Evolutionary conservation across 2,888 invertebrate genomes (phyloP).

Genomic region (Arenicola marina): DNA sequence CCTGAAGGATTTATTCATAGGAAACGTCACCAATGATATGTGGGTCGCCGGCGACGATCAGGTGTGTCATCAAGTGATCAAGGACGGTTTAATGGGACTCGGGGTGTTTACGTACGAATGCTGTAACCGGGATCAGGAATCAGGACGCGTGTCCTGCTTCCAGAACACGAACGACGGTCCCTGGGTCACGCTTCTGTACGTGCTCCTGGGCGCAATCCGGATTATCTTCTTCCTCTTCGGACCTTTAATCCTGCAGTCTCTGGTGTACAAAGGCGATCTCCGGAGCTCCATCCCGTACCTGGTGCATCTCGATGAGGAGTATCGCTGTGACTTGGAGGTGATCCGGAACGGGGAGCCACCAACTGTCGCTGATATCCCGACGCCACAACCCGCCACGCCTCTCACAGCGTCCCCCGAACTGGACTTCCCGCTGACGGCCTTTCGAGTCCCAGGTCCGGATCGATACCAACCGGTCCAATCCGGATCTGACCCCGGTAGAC

Average conservation of each 20-base stretch:
- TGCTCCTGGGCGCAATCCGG: not conserved
- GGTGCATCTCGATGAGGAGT: not conserved
- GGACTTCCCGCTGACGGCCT: not conserved
- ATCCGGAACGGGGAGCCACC: too few relatives aligned
- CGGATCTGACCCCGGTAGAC: too few relatives aligned
- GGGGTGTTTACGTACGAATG: not conserved
- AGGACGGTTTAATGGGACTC: not conserved
- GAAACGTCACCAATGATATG: not conserved
- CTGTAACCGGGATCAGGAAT: not conserved
- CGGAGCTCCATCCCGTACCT: not conserved
- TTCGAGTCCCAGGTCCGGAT: not conserved
- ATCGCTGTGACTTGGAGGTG: too few relatives aligned
- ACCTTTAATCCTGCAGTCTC: not conserved
- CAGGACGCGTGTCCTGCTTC: not conserved
- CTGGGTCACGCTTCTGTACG: not conserved
- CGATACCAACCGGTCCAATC: too few relatives aligned
- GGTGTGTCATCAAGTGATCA: not conserved
- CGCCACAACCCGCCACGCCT: too few relatives aligned
- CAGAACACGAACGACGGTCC: not conserved
- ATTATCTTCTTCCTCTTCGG: not conserved
- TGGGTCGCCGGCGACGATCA: not conserved
- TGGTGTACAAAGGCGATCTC: constrained; percentile 1
- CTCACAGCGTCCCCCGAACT: not conserved
- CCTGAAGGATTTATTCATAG: not conserved
- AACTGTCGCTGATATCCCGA: too few relatives aligned